Base-by-base conservation (phyloP, 2,113 vertebrate genomes). In the Prolemur simus region DNA sequence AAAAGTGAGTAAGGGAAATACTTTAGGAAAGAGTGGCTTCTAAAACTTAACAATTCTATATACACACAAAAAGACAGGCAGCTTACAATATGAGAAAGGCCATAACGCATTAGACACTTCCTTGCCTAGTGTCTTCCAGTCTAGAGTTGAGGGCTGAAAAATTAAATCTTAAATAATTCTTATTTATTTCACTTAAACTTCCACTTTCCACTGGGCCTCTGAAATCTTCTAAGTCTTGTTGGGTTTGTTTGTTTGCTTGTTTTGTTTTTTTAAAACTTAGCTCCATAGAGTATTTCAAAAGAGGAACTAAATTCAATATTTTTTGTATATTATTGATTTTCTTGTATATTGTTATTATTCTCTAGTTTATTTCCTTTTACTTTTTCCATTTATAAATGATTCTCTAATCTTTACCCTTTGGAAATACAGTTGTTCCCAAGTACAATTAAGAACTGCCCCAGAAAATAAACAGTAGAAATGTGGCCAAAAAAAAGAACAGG, bases 271-370 rank as follows among this genome's bases (percentile, higher is more conserved):
- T 52, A 4, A 71, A 81, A 69, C 3, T 69, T 83, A 47, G 49
- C 60, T 25, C 39, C 29, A 45, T 27, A 77, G 32, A 93, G 14
- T 94, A 94, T 94, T 88, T 94, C 58, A 94, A 89, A 95, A 83
- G 66, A 90, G 21, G 10, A 87, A 81, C 17, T 82, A 66, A 83
- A 87, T 81, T 97, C 18, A 49, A 27, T 60, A n/a, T 85, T 94
- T 89, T 91, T 87, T 27, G 18, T 20, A 58, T 85, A 78, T 45
- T 85, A 88, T 29, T 77, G 58, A 95, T 91, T 85, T 92, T 91
- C 47, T 76, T 69, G 32, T 95, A 45, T 34, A 49, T 68, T 73
- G 4, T 85, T 73, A 15, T 54, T 91, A 60, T 83, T 87, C n/a
- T 86, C 12, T 74, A 92, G 54, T 74, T 87, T 80, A 64, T 85